Evolutionary conservation across 2,888 invertebrate species (phyloP), one percentile per base, ranked within the genome.

Genomic region (Liodrosophila aerea): DNA sequence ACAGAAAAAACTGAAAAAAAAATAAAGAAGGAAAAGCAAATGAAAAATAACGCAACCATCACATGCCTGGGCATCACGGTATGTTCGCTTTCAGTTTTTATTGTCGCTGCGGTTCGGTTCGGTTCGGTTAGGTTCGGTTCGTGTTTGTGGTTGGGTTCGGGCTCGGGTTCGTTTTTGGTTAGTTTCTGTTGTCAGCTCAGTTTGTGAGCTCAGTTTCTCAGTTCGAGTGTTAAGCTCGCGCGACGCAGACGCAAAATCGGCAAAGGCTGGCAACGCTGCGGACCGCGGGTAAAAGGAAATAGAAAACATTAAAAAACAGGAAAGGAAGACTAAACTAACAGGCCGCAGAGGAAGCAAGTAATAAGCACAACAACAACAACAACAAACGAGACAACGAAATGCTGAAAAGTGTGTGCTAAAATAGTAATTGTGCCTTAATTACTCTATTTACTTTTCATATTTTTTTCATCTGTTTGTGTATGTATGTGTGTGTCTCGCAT

Each of bases 191-290:
- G 43, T 34, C 43, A 39, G 39, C 22, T n/a, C n/a, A n/a, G n/a
- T n/a, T 39, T 54, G 34, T 52, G 36, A 22, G 15, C 47, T 31
- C 3, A 15, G 46, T 50, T 53, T 65, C 65, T 71, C 73, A 85
- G 85, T 82, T 78, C 72, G 78, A 82, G 81, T 70, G 73, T 65
- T 74, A 44, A 78, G 85, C 82, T 82, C 78, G 83, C 69, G 85
- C 76, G 69, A 67, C 64, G 75, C 70, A 69, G 64, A 71, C 64
- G 70, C 72, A 50, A 72, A 57, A 61, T 45, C 72, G 57, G 50
- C 52, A 68, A 43, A 61, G 66, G 70, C 75, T 73, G 69, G 64
- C 72, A 73, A 63, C 67, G 59, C 62, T 64, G 54, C 47, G 54
- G 40, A 54, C 40, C 54, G 54, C 47, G 34, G 45, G 34, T 46